Base-by-base conservation (phyloP, 2,113 vertebrate species). In the Marcusenius ussheri region DNA sequence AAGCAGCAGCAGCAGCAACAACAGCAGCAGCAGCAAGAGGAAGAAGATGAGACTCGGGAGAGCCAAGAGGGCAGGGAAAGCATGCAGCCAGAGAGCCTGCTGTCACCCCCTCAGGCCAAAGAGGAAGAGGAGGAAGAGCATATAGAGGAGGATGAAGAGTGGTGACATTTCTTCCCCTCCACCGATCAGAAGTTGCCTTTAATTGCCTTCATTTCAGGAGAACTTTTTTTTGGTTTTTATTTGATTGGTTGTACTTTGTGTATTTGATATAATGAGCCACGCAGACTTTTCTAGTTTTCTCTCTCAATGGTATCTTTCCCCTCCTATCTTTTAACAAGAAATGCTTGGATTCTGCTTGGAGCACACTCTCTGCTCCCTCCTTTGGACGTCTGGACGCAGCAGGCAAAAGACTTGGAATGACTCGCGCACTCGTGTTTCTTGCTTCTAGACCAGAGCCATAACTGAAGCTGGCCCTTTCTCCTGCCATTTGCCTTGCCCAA, bases 1-100 rank as follows among this genome's bases (percentile, higher is more conserved):
- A 98, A 99, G 80, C 95, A 94, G 27, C 94, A 91, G 10, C 95
- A 97, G 5, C 93, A 96, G 0, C 88, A 94, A 17, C 92, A 94
- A 3, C 92, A 94, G 6, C 92, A 94, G 0, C 88, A 94, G 17
- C 92, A 94, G 7, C 92, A 94, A 7, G 91, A 94, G 90, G 94
- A 92, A 0, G 89, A 93, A 31, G 89, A 91, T 45, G 92, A 93
- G 24, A 91, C 5, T 27, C 53, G 3, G 88, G 56, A 83, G 70
- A 92, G 19, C 62, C 89, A 83, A 9, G 90, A 62, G 80, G 91
- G 90, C 83, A 91, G 94, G 46, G 74, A 53, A 19, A 89, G 89
- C 2, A 83, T 90, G 3, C 91, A 89, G 10, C 88, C 94, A 74
- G 94, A 94, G 87, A 93, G 88, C 13, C 93, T 95, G 0, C 93